phyloP scores from a whole-genome alignment of 1,140 invertebrate genomes.

The Parasteatoda tepidariorum region DNA sequence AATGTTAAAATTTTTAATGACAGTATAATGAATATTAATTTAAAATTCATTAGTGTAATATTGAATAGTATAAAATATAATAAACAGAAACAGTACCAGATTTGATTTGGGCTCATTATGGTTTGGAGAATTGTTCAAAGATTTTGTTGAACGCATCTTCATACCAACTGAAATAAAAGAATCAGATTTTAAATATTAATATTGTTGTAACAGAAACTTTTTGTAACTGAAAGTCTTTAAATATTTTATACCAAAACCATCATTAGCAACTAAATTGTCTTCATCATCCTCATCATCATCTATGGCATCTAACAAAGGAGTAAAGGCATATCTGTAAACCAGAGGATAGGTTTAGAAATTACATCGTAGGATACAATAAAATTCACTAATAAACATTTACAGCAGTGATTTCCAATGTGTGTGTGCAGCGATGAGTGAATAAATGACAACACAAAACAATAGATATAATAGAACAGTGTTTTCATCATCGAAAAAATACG shows the following conservation, averaged over 20 bases:
- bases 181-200: not conserved
- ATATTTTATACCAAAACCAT: slow-evolving; percentile 78
- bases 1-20: too few species aligned
- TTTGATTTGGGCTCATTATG: slow-evolving; percentile 34
- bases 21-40: too few species aligned
- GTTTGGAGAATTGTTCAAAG: slow-evolving; percentile 21
- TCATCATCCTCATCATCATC: slow-evolving; percentile 78
- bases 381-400: too few species aligned
- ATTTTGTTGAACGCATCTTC: slow-evolving; percentile 39
- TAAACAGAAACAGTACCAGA: not conserved
- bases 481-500: too few species aligned
- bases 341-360: not conserved
- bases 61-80: not conserved
- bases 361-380: too few species aligned
- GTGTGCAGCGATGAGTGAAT: too few species aligned
- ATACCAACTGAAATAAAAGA: slow-evolving; percentile 29
- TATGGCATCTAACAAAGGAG: slow-evolving; percentile 86
- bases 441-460: too few species aligned
- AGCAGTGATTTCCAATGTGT: too few species aligned
- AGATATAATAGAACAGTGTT: too few species aligned
- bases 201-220: not conserved
- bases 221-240: not conserved
- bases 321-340: slow-evolving; percentile 85
- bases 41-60: too few species aligned
- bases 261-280: slow-evolving; percentile 84